Evolutionary conservation across 2,113 vertebrate species (phyloP).

Genomic region (Podarcis cretensis): DNA sequence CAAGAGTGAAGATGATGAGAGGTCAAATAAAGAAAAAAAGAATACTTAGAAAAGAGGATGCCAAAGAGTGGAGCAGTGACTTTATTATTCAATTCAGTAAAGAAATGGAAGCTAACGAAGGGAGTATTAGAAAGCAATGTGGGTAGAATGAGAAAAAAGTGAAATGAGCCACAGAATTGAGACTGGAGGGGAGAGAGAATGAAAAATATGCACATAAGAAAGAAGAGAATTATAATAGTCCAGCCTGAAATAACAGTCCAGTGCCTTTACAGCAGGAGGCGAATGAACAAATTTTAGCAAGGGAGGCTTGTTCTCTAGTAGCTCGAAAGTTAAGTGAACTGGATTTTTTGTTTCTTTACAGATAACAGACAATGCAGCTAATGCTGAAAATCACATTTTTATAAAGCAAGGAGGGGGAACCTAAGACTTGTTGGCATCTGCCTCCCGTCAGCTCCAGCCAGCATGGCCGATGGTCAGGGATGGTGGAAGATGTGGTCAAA

Average conservation of each 20-base stretch:
- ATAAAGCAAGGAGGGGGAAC: not conserved
- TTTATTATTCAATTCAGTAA: not conserved
- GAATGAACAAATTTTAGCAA: not conserved
- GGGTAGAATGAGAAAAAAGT: not conserved
- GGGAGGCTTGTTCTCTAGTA: not conserved
- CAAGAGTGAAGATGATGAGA: not conserved
- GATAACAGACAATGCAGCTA: not conserved
- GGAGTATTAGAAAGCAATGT: not conserved
- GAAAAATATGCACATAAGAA: not conserved
- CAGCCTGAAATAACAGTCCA: too few species aligned
- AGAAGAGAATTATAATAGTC: too few species aligned
- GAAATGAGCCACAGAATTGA: not conserved
- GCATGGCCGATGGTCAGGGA: too few species aligned
- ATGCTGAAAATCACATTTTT: not conserved
- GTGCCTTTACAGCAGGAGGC: too few species aligned
- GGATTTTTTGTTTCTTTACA: slow-evolving; percentile 22
- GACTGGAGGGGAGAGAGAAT: not conserved
- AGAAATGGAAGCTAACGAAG: not conserved
- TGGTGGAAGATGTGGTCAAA: too few species aligned
- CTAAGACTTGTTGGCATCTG: too few species aligned
- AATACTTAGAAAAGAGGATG: not conserved
- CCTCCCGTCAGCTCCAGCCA: too few species aligned
- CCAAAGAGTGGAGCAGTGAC: not conserved
- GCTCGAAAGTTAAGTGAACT: not conserved
- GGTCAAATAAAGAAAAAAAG: not conserved